Conservation (phyloP, 37 sponge, comb jelly and placozoan species). For the Bolinopsis microptera region DNA sequence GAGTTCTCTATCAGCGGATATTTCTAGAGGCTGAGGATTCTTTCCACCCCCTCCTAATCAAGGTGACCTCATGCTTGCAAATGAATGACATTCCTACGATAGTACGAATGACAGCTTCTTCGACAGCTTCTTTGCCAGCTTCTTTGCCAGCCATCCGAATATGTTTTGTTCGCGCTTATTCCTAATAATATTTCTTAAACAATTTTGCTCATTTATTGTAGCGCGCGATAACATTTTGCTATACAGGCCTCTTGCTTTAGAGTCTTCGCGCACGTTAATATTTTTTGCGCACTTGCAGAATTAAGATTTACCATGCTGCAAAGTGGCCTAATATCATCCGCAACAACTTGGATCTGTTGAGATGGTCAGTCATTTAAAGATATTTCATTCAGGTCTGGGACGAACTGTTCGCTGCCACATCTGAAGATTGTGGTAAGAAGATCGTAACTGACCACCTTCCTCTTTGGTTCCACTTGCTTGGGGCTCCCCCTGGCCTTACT, state of each 20-base stretch:
- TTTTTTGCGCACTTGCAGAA: neutral
- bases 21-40: slow-evolving; percentile 12
- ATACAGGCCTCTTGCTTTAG: too few relatives aligned
- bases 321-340: neutral
- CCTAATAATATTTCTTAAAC: too few relatives aligned
- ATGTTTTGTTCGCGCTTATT: too few relatives aligned
- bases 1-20: slow-evolving; percentile 4
- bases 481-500: slow-evolving; percentile 13
- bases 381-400: slow-evolving; percentile 34
- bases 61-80: slow-evolving; percentile 13
- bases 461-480: slow-evolving; percentile 30
- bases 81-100: neutral
- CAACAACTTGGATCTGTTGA: neutral
- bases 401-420: neutral
- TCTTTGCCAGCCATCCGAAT: neutral
- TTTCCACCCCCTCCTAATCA: neutral
- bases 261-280: slow-evolving; percentile 3
- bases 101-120: neutral
- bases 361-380: neutral
- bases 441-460: slow-evolving; percentile 12
- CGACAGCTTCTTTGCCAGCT: too few relatives aligned
- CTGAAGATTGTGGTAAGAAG: neutral
- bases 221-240: neutral
- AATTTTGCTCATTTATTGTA: too few relatives aligned
- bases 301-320: slow-evolving; percentile 13